Evolutionary conservation across 2,113 vertebrate genomes (phyloP), one percentile per base, ranked within the genome.

Genomic region (Serinus canaria): DNA sequence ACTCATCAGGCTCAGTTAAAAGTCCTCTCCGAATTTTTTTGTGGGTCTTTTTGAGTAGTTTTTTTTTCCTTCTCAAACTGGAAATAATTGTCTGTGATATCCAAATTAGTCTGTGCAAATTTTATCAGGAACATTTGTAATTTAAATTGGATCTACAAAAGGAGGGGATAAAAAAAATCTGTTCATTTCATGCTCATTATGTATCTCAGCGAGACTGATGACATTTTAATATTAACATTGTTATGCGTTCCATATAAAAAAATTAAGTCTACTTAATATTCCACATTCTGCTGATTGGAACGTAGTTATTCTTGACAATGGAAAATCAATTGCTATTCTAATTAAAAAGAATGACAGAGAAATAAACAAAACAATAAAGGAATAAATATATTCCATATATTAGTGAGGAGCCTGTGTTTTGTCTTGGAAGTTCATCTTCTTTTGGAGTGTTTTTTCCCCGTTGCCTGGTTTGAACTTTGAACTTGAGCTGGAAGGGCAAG

Each of bases 111-210:
- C 91, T 80, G 69, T 78, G 64, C 90, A 91, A 75, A 87, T 94
- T 97, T 95, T 96, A 95, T 92, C 94, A 70, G 21, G 91, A 94
- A 28, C 68, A 94, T 96, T 97, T 97, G 95, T 96, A 96, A 97
- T 97, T 97, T 96, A 97, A 97, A 97, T 97, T 95, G 85, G 58
- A 88, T 94, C 83, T 91, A 76, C 58, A 82, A 92, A 95, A 83
- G 66, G 41, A 87, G 30, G 9, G 23, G 44, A 56, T 59, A 18
- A 87, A 83, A 89, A 80, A 81, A 44, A 33, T 4, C 39, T 87
- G 90, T 95, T 96, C 92, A 93, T 96, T 97, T 97, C 95, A 97
- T 70, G 95, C 95, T 96, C 88, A 94, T 97, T 97, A 96, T 92
- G 95, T 69, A 87, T 95, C 93, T 96, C 86, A 24, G 64, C 0